These are phyloP conservation scores for Harpalus rubripes DNA, from an alignment of 2,888 invertebrate genomes.

Conservation along the genomic window DNA sequence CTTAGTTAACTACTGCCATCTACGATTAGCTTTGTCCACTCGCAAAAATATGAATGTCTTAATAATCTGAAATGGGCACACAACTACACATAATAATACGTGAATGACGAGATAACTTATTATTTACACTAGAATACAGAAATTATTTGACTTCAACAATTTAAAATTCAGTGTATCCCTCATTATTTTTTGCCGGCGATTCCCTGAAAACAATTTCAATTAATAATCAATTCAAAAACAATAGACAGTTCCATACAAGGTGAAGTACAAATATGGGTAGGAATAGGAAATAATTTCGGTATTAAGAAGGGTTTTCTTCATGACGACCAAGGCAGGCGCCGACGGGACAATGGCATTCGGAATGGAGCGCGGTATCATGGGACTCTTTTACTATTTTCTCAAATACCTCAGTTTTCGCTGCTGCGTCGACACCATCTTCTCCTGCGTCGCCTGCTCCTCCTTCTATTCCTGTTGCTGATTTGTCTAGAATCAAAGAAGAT, in stretches of 20 bases:
- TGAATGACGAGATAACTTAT: background rate
- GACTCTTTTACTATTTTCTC: conserved; percentile 68
- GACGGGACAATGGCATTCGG: conserved; percentile 72
- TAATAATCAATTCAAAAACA: conserved; percentile 3
- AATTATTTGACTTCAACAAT: background rate
- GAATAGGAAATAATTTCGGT: conserved; percentile 5
- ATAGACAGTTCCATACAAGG: background rate
- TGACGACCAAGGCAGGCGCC: conserved; percentile 72
- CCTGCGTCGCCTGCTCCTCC: background rate
- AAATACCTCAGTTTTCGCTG: conserved; percentile 42
- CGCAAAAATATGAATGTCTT: too few relatives aligned
- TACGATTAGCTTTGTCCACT: too few relatives aligned
- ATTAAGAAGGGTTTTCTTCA: conserved; percentile 67
- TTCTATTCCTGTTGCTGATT: background rate
- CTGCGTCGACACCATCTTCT: background rate
- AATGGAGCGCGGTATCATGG: conserved; percentile 69
- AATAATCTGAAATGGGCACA: too few relatives aligned
- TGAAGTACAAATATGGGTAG: background rate
- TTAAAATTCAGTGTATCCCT: background rate
- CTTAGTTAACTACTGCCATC: too few relatives aligned
- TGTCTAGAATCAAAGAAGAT: conserved; percentile 73
- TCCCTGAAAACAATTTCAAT: conserved; percentile 35
- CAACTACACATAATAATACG: background rate
- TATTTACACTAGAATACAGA: background rate
- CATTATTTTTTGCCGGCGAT: conserved; percentile 24